A percentile compares a stretch with the other conserved stretches of the same genome.
Evolutionary conservation across 2,797 vertebrate genomes (phyloP).

Genomic region (Limnodromus scolopaceus): DNA sequence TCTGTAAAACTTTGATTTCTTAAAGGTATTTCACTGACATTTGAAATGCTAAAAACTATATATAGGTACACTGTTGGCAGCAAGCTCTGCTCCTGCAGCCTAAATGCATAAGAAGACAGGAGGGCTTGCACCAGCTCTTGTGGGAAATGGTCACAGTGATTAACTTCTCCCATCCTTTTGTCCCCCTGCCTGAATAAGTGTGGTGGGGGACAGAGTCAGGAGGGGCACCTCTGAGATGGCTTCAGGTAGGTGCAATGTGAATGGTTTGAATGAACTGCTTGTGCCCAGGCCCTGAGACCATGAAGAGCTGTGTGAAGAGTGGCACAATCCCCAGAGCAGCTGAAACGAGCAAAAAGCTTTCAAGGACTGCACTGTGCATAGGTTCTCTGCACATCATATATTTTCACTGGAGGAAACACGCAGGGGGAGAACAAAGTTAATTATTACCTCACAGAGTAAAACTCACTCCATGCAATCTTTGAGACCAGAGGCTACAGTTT

Average conservation of each 20-base stretch:
- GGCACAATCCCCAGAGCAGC: rapidly evolving
- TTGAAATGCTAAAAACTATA: neutral
- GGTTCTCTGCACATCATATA: neutral
- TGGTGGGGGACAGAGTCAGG: neutral
- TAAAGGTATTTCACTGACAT: neutral
- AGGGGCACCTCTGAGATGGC: neutral
- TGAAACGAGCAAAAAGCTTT: neutral
- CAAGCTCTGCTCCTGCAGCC: neutral
- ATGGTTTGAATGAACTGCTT: neutral
- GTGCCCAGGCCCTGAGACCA: neutral
- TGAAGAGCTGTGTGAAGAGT: neutral
- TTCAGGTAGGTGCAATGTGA: neutral
- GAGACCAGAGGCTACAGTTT: neutral
- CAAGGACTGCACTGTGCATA: neutral
- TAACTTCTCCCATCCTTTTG: neutral
- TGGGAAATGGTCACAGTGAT: rapidly evolving
- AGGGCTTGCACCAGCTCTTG: neutral
- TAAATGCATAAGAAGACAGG: rapidly evolving
- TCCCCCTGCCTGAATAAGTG: neutral
- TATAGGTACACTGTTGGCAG: neutral
- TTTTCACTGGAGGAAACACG: neutral
- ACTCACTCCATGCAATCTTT: neutral
- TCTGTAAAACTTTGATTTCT: neutral
- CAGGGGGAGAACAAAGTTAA: neutral
- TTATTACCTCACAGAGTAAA: neutral